These are phyloP conservation scores for Diploscapter pachys DNA, from an alignment of 1,140 invertebrate species.

Conservation along the genomic window DNA sequence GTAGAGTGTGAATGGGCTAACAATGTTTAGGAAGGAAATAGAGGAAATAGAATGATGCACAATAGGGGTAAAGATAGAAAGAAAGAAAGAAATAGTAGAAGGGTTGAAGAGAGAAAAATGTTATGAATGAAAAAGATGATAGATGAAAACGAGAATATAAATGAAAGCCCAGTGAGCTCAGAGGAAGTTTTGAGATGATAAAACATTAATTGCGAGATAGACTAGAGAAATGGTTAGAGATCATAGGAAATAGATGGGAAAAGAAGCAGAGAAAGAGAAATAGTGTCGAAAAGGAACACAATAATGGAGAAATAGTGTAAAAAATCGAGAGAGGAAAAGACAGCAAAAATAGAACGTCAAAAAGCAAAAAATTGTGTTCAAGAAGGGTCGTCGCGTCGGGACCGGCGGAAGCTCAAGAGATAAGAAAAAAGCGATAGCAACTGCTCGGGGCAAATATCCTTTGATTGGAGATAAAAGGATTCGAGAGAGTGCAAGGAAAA, in stretches of 20 bases:
- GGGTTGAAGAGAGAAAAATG: neutral
- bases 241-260: constrained; percentile 3
- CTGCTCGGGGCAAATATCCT: too few species aligned
- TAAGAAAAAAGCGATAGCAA: neutral
- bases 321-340: neutral
- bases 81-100: neutral
- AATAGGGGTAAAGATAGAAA: neutral
- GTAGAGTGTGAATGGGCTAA: neutral
- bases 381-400: constrained; percentile 6
- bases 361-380: neutral
- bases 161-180: too few species aligned
- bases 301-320: neutral
- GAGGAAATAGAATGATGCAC: neutral
- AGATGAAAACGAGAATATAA: too few species aligned
- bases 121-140: too few species aligned
- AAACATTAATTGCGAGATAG: neutral
- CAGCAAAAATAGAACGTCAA: neutral
- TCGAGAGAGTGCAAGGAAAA: too few species aligned
- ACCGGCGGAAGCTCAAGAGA: neutral
- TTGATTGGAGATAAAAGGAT: too few species aligned
- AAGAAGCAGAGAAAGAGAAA: constrained; percentile 4
- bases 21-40: neutral
- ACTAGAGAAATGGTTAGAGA: constrained; percentile 4
- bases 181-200: too few species aligned
- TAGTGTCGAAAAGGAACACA: neutral